Evolutionary conservation across 1,140 invertebrate species (phyloP), one percentile per base, ranked within the genome.

Genomic region (Megalonaias nervosa): DNA sequence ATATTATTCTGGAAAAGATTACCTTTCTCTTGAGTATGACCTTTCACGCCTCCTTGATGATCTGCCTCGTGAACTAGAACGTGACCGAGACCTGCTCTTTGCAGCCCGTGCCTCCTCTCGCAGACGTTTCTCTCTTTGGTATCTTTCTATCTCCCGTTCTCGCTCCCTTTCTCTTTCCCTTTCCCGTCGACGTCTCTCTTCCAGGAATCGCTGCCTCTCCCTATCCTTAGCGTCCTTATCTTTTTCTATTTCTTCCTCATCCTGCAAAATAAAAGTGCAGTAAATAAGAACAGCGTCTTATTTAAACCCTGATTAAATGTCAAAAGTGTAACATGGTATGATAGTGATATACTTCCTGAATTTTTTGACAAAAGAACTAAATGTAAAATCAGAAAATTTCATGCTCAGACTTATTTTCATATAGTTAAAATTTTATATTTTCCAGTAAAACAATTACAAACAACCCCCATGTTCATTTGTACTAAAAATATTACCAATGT

Each of bases 1-100:
- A 74, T 74, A 71, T 57, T 19, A 0, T 56, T 56, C 19, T 55
- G 31, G 17, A 61, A 26, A 48, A 61, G 60, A 58, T 74, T 74
- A 73, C 71, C 82, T 87, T 75, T 98, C 96, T 89, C 96, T 94
- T 88, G 96, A 95, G 67, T 94, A 91, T 70, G 86, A 85, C 64
- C 86, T 81, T 69, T 75, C 79, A 38, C 85, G 77, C 57, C 81
- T 75, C 65, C 82, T 75, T 17, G 76, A 79, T 62, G 94, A 91
- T 77, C 89, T 81, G 31, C 84, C 82, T 62, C 85, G 76, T n/a
- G 86, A 86, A 61, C 81, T 69, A 58, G 89, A 87, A 64, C 86
- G 74, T 71, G 86, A 85, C 64, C 84, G 81, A 55, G 83, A 83
- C 60, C 83, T 80, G 31, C 85, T 75, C n/a, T 88, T 85, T 48